Evolutionary conservation across 2,888 invertebrate species (phyloP).

Genomic region (Parnassius mnemosyne): DNA sequence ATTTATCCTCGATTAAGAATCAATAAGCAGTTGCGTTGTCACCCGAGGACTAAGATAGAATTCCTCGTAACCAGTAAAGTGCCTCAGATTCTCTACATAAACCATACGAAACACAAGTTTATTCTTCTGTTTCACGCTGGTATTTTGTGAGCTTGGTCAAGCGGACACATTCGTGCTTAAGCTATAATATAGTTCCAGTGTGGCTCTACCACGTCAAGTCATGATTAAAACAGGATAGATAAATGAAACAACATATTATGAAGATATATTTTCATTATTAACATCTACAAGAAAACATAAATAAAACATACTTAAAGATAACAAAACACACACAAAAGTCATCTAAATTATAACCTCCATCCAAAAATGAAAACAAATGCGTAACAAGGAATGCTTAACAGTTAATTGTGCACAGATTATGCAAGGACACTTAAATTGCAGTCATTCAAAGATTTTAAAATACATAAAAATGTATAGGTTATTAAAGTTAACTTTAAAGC

Average conservation of each 20-base stretch:
- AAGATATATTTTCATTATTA: slow-evolving; percentile 5
- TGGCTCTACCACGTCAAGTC: no score
- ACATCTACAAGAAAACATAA: slow-evolving; percentile 7
- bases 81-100: no score
- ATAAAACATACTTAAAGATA: slow-evolving; percentile 5
- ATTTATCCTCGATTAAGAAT: no score
- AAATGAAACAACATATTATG: not conserved
- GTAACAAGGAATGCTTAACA: slow-evolving; percentile 25
- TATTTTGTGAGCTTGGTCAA: no score
- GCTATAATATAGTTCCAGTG: no score
- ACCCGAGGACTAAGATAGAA: no score
- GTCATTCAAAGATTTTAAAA: not conserved
- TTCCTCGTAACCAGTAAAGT: no score
- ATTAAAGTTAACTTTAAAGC: not conserved
- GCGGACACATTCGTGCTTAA: no score
- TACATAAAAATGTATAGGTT: not conserved
- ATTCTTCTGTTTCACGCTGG: no score
- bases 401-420: slow-evolving; percentile 17
- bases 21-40: no score
- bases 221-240: no score
- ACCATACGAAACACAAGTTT: no score
- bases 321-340: not conserved
- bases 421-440: slow-evolving; percentile 3
- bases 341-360: slow-evolving; percentile 13
- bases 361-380: slow-evolving; percentile 20